Conservation (phyloP, 2,113 vertebrate species). For the Octodon degus region DNA sequence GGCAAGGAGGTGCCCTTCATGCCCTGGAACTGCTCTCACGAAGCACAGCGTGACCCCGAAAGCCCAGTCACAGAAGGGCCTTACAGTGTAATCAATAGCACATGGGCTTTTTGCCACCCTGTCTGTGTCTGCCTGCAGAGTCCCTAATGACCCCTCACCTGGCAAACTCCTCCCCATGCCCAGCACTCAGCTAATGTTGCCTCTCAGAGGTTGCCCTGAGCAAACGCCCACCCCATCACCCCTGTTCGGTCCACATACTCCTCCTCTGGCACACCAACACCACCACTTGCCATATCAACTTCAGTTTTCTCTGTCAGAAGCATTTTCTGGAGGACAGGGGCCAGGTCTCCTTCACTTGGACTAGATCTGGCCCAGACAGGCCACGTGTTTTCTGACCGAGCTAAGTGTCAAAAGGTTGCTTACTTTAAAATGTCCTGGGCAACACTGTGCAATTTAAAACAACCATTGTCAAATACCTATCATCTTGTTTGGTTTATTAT, state of each 20-base stretch:
- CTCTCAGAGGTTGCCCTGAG: background rate
- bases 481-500: too few species aligned
- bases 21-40: background rate
- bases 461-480: too few species aligned
- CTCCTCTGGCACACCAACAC: background rate
- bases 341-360: background rate
- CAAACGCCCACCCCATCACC: background rate
- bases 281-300: background rate
- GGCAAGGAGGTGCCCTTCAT: background rate
- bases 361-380: background rate
- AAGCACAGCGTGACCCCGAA: background rate
- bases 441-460: too few species aligned
- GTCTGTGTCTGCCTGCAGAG: background rate
- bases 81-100: background rate
- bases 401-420: background rate
- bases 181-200: background rate
- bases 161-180: too few species aligned
- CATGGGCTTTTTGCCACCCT: background rate
- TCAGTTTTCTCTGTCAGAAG: background rate
- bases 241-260: background rate
- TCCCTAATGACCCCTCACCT: background rate
- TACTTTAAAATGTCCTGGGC: background rate
- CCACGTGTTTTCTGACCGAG: background rate
- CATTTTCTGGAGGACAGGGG: background rate
- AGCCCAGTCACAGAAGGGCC: background rate